phyloP scores from a whole-genome alignment of 2,888 invertebrate genomes.

The Ceriagrion tenellum region DNA sequence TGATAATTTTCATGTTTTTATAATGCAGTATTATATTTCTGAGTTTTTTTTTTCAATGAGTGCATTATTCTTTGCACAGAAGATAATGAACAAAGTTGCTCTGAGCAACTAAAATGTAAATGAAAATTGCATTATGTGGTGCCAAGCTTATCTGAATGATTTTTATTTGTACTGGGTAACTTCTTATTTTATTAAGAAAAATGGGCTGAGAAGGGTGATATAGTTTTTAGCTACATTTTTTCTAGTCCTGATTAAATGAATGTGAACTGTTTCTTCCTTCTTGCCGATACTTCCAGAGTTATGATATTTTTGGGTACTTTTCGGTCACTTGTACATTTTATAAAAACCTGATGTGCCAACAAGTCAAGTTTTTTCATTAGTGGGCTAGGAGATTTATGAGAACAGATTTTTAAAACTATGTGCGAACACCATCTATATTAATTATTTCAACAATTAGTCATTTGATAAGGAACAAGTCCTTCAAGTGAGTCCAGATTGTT shows the following conservation, averaged over 20 bases:
- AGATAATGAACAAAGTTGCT: not conserved
- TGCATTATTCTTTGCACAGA: not conserved
- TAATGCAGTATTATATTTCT: too few relatives aligned
- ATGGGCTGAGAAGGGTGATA: not conserved
- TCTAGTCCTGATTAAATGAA: not conserved
- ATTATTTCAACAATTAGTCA: not conserved
- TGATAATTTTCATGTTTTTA: too few relatives aligned
- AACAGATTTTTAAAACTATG: not conserved
- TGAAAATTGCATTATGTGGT: not conserved
- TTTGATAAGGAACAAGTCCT: not conserved
- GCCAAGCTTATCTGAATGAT: not conserved
- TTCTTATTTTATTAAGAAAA: not conserved
- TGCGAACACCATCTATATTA: not conserved
- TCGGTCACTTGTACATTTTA: not conserved
- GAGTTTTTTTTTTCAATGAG: too few relatives aligned
- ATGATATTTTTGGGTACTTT: not conserved
- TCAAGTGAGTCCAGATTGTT: not conserved
- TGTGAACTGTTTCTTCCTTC: not conserved
- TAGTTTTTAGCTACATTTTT: not conserved
- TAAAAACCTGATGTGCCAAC: not conserved
- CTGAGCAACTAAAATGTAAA: not conserved
- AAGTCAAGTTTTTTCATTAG: not conserved
- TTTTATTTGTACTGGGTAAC: not conserved
- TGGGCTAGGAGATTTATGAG: not conserved
- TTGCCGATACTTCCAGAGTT: not conserved